phyloP scores from a whole-genome alignment of 1,140 invertebrate species.

The Nasonia giraulti region DNA sequence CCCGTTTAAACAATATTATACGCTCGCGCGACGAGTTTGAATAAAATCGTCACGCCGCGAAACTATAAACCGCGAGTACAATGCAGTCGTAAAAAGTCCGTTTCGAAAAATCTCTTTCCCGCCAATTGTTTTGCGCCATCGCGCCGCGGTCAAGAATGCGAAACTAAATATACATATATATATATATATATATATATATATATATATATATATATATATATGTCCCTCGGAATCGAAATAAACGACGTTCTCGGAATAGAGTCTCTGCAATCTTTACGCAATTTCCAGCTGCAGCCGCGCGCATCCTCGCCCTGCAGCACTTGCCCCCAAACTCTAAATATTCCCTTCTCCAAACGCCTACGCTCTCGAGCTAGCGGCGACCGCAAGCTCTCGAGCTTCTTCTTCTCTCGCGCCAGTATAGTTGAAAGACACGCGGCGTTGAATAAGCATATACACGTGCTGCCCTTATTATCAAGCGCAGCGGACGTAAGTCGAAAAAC shows the following conservation, averaged over 20 bases:
- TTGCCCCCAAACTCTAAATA: constrained; percentile 11
- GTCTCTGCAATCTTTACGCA: background rate
- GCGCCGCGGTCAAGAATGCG: background rate
- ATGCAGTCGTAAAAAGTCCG: too few relatives aligned
- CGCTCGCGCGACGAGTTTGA: too few relatives aligned
- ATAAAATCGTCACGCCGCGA: too few relatives aligned
- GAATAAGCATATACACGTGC: background rate
- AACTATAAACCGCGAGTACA: too few relatives aligned
- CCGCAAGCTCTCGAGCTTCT: background rate
- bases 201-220: background rate
- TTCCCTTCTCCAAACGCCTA: constrained; percentile 6
- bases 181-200: too few relatives aligned
- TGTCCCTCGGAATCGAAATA: background rate
- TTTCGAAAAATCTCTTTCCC: too few relatives aligned
- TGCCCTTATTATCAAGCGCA: background rate
- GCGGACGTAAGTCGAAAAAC: too few relatives aligned
- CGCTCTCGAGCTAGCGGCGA: background rate
- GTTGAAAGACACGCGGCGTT: too few relatives aligned
- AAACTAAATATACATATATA: too few relatives aligned
- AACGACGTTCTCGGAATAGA: background rate
- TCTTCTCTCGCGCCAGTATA: background rate
- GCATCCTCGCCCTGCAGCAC: background rate
- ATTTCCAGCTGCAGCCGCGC: background rate
- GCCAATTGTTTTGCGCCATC: too few relatives aligned
- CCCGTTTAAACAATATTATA: too few relatives aligned